These are phyloP conservation scores for Scopus umbretta DNA, from an alignment of 2,113 vertebrate species.

Conservation along the genomic window DNA sequence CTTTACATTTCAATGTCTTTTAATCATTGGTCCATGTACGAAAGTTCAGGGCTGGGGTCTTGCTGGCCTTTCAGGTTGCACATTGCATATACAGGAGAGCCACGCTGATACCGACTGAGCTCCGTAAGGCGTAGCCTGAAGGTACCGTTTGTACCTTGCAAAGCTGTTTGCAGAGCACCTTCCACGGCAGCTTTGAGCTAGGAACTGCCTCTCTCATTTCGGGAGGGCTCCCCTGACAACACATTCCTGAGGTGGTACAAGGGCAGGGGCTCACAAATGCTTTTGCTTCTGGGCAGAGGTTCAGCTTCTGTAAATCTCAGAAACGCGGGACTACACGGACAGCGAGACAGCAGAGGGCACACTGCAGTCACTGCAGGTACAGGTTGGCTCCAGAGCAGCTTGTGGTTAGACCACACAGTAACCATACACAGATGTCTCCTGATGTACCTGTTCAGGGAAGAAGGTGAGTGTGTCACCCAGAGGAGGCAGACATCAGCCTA, in stretches of 20 bases:
- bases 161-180: background rate
- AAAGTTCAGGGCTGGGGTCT: background rate
- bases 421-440: background rate
- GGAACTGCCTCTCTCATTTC: background rate
- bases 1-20: background rate
- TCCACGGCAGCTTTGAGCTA: background rate
- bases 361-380: background rate
- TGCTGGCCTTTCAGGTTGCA: background rate
- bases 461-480: background rate
- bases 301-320: background rate
- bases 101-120: background rate
- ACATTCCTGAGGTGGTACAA: background rate
- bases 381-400: background rate
- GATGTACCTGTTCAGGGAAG: background rate
- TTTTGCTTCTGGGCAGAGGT: background rate
- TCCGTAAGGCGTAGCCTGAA: background rate
- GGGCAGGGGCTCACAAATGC: background rate
- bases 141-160: background rate
- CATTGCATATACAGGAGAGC: background rate
- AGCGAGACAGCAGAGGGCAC: slow-evolving; percentile 48
- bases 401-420: accelerated
- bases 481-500: background rate
- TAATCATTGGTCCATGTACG: background rate
- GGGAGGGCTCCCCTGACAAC: background rate
- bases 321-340: accelerated